Evolutionary conservation across 2,113 vertebrate genomes (phyloP), one percentile per base, ranked within the genome.

Genomic region (Podilymbus podiceps): DNA sequence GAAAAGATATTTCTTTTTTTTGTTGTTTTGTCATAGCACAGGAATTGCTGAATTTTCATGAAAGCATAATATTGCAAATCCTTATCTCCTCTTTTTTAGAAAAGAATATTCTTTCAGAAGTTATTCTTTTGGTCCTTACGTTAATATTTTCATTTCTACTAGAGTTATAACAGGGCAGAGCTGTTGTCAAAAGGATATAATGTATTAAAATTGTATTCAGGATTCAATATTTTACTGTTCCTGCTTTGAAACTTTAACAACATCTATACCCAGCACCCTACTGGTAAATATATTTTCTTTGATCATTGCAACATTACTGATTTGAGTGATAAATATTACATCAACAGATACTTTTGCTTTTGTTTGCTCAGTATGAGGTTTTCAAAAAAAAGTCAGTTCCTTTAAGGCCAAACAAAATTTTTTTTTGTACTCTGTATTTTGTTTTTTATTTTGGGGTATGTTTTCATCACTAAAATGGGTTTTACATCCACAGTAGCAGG

Each of bases 241-340:
- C 18, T 95, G 47, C 72, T 95, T 96, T 69, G 67, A 86, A 86
- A 88, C 27, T 73, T 58, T 73, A 93, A 75, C 47, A 95, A 88
- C 40, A 74, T 91, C 55, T 91, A 38, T 93, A 81, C 52, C 82
- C 76, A 69, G 85, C 74, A 68, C 72, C 88, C 30, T 86, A 84
- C 63, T 91, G 63, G 73, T 85, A 96, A 95, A 94, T 97, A 68
- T 68, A 92, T 97, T 96, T 98, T 63, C 92, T 97, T 98, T 97
- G 87, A 96, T 96, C 84, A 50, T 46, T 83, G 35, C 12, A 90
- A 88, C 40, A 94, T 80, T 74, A 90, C 85, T 95, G 93, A 96
- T 97, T 88, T 92, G 56, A 93, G 18, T 90, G 73, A 97, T 97
- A 96, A 97, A 96, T 96, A 96, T 88, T 92, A 93, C 77, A 95